Conservation (phyloP, 2,797 vertebrate genomes). For the Falco naumanni region DNA sequence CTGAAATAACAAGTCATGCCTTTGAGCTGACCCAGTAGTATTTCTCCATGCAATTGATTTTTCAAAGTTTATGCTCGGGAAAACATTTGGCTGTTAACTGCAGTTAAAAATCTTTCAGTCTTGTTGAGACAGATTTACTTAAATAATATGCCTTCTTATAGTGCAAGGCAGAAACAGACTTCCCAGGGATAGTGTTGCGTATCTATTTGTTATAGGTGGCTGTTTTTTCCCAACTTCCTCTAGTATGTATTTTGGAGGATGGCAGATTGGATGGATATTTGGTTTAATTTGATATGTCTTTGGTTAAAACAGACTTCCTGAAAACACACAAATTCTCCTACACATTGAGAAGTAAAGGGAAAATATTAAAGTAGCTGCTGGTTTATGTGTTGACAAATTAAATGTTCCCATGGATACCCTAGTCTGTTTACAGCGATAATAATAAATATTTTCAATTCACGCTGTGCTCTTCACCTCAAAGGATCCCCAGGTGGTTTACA, state of each 20-base stretch:
- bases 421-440: conserved; percentile 31
- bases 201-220: background rate
- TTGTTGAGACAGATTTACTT: background rate
- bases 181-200: background rate
- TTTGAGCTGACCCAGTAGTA: background rate
- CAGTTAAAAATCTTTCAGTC: background rate
- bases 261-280: background rate
- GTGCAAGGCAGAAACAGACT: background rate
- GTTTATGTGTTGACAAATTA: background rate
- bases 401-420: background rate
- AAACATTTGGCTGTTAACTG: background rate
- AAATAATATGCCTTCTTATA: background rate
- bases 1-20: background rate
- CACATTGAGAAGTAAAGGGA: background rate
- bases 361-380: background rate
- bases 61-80: background rate
- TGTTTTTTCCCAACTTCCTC: background rate
- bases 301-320: background rate
- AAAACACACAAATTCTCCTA: background rate
- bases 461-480: background rate
- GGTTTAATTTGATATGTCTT: background rate
- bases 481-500: conserved; percentile 1
- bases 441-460: conserved; percentile 39
- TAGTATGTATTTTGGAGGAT: background rate
- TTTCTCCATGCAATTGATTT: background rate